phyloP scores from a whole-genome alignment of 2,888 invertebrate species.

The Panorpa germanica region DNA sequence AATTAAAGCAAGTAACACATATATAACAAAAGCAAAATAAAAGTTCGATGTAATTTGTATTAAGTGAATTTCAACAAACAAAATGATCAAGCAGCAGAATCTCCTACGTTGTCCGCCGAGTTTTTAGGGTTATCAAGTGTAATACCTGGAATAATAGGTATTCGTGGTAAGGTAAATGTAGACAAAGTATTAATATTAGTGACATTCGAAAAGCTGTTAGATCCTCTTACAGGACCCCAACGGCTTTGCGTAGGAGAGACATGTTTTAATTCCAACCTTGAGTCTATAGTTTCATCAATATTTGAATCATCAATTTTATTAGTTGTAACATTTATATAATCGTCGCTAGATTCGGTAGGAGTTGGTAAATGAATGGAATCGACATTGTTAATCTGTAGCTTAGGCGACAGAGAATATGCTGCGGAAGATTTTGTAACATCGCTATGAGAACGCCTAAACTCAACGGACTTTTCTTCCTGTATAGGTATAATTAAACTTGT shows the following conservation, averaged over 20 bases:
- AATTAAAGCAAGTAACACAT: no score
- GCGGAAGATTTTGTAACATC: slow-evolving; percentile 11
- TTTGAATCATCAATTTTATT: slow-evolving; percentile 1
- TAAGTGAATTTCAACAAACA: slow-evolving; percentile 6
- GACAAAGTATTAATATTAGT: slow-evolving; percentile 12
- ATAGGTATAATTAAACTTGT: slow-evolving; percentile 29
- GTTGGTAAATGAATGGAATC: no score
- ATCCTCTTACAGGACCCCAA: slow-evolving; percentile 31
- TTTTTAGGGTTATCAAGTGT: slow-evolving; percentile 8
- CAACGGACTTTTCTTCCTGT: no score
- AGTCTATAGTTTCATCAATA: neutral
- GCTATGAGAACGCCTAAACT: neutral
- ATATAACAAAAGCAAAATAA: no score
- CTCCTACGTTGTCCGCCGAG: slow-evolving; percentile 10
- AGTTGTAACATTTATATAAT: no score
- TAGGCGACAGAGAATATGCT: no score
- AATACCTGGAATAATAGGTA: slow-evolving; percentile 10
- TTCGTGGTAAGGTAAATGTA: slow-evolving; percentile 14
- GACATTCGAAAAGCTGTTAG: slow-evolving; percentile 23
- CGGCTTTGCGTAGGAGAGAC: slow-evolving; percentile 17
- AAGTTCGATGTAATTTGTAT: no score
- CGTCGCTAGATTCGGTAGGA: slow-evolving; percentile 2
- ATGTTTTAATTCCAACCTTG: neutral
- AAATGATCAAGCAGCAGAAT: slow-evolving; percentile 11
- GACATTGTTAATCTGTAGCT: slow-evolving; percentile 22